Evolutionary conservation across 1,140 invertebrate species (phyloP), one percentile per base, ranked within the genome.

Genomic region (Caenorhabditis briggsae): DNA sequence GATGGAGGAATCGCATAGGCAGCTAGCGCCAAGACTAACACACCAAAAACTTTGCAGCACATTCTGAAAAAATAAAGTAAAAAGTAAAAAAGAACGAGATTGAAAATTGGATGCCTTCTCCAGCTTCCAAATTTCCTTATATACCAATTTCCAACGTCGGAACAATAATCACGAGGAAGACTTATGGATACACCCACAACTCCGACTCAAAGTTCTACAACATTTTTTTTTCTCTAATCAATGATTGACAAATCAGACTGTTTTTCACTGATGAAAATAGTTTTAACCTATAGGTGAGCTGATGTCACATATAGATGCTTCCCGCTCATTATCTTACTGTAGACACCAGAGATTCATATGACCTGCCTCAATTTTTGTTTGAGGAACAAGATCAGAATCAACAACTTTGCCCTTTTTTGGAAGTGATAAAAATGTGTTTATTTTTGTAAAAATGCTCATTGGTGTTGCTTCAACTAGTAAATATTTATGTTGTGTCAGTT

Each of bases 321-420:
- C 70, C 25, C 70, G 70, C 70, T 78, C 70, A 78, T 78, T 78
- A 41, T 50, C 20, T 50, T 78, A 78, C 70, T 78, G 70, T 48
- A 78, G 33, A 12, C 12, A 23, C 5, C 2, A 25, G 41, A 12
- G 6, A 53, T 50, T 50, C 70, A 78, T 78, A n/a, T 50, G 70
- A 78, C 50, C 46, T 78, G 43, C 70, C 53, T 25, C 43, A 78
- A 5, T 18, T 46, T 70, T 46, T 25, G 20, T 9, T 11, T 8
- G 25, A 25, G 20, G n/a, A 58, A 58, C 8, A 20, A 20, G 18
- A 11, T 25, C 50, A 53, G 50, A 53, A 53, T 53, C 50, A 53
- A 53, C 50, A 53, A 53, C 11, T 53, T 16, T 14, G 11, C 16
- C 50, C 11, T 53, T 53, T 16, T 11, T 53, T 61, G 23, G 20